Base-by-base conservation (phyloP, 2,888 invertebrate species). In the Imbricaverruca yamaguchii region DNA sequence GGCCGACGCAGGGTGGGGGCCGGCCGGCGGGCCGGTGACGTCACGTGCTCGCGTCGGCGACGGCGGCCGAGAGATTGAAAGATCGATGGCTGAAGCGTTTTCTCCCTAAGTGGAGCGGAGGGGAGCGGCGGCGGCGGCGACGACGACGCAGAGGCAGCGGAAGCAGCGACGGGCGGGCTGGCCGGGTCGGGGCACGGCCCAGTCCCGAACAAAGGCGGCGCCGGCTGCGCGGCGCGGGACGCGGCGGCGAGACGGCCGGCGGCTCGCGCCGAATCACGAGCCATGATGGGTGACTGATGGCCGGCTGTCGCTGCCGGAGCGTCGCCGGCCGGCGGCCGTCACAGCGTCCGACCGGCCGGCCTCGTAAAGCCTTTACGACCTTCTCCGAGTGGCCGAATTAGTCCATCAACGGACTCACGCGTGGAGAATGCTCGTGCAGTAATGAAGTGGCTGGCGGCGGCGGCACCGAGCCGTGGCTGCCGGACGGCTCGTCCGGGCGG, bases 101-200 rank as follows among this genome's bases (percentile, higher is more conserved):
- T 53, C 74, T 74, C 74, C 74, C 74, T 74, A 74, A 74, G 74
- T 74, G 74, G 74, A 74, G 74, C 74, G 74, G 74, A 74, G 74
- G 74, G 74, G 74, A 74, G 74, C 74, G 39, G 67, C 18, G 74
- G 39, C 53, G 74, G 74, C 74, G 74, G 53, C 53, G 53, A 2
- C 9, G 57, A 57, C 57, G 57, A 57, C 10, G 13, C 57, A 13
- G 13, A 11, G 57, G 10, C 57, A 57, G 15, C 59, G 15, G 15
- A 59, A 7, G 59, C 59, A 59, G 59, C 59, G 15, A 11, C 59
- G 74, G 65, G 23, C 23, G n/a, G 74, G 53, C 7, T 18, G 65
- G 61, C 3, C 59, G 12, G 2, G 59, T 15, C 65, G 65, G 65
- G 65, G 23, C n/a, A 23, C 65, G 15, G 23, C 18, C 53, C 11